A percentile compares a stretch with the other conserved stretches of the same genome.
Evolutionary conservation across 2,797 vertebrate genomes (phyloP).

Genomic region (Enteromius mattozi): DNA sequence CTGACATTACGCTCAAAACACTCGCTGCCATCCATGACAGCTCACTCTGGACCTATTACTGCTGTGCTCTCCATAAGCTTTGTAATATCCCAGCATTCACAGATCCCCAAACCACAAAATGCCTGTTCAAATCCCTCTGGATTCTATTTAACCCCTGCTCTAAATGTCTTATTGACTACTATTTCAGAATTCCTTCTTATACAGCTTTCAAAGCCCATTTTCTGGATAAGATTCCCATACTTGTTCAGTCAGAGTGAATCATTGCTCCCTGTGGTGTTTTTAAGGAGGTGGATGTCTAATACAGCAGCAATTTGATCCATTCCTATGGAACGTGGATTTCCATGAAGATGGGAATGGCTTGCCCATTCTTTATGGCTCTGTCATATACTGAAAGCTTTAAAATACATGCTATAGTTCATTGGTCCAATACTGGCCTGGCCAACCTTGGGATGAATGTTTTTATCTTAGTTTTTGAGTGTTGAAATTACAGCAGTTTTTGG

Average conservation of each 20-base stretch:
- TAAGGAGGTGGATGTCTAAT: constrained; percentile 41
- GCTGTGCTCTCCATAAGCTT: constrained; percentile 10
- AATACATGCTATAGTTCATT: constrained; percentile 11
- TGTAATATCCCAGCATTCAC: constrained; percentile 2
- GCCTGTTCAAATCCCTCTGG: constrained; percentile 24
- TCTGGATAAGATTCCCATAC: constrained; percentile 47
- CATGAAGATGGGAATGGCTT: constrained; percentile 17
- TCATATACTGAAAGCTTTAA: constrained; percentile 1
- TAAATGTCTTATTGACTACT: constrained; percentile 30
- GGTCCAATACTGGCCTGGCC: background rate
- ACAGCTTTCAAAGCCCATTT: background rate
- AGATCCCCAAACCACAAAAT: constrained; percentile 17
- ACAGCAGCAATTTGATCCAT: constrained; percentile 26
- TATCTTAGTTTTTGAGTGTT: constrained; percentile 7
- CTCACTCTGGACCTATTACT: constrained; percentile 4
- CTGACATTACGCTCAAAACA: constrained; percentile 18
- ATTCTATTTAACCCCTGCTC: constrained; percentile 23
- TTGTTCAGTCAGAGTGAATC: constrained; percentile 36
- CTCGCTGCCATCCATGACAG: background rate
- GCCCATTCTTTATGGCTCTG: constrained; percentile 19
- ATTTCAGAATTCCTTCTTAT: background rate
- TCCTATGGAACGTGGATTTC: background rate
- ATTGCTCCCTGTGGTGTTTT: constrained; percentile 45
- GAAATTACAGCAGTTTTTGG: too few relatives aligned
- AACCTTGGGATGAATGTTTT: background rate